A percentile compares a stretch with the other conserved stretches of the same genome.
Conservation (phyloP, 30 jellyfish, hydroid and myxozoan species). For the Hydra vulgaris region DNA sequence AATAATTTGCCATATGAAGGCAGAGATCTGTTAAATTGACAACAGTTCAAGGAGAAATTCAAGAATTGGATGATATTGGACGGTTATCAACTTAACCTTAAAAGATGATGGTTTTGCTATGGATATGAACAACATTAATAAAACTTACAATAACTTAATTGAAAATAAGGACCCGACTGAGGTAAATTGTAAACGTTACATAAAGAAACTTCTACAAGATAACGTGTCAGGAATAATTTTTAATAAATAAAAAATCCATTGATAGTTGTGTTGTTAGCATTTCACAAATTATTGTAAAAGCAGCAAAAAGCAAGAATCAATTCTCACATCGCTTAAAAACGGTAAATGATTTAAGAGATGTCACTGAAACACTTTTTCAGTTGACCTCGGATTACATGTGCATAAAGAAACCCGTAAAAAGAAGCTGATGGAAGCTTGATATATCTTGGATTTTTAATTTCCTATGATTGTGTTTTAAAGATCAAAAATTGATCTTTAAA, state of each 20-base stretch:
- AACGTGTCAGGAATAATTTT: neutral
- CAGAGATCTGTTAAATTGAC: neutral
- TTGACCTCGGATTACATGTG: constrained; percentile 27
- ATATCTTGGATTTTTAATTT: constrained; percentile 13
- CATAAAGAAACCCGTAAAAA: constrained; percentile 30
- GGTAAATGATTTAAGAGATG: neutral
- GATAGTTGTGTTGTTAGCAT: constrained; percentile 23
- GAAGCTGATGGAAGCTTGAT: constrained; percentile 4
- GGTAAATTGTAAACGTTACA: constrained; percentile 21
- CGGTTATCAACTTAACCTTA: too few relatives aligned
- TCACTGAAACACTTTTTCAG: constrained; percentile 21
- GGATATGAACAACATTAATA: too few relatives aligned
- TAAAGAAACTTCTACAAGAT: neutral
- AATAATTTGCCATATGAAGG: neutral
- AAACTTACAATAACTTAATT: constrained; percentile 4
- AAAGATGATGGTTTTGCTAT: too few relatives aligned
- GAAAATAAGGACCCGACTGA: neutral
- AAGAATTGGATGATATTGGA: neutral
- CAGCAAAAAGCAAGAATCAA: constrained; percentile 19
- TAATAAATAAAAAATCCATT: neutral
- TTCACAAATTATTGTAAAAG: constrained; percentile 2
- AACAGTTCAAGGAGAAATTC: neutral
- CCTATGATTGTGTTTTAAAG: constrained; percentile 27
- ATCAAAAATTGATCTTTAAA: constrained; percentile 10
- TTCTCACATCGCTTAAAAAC: neutral